Percentiles rank a stretch among this genome's conserved stretches.
These are phyloP conservation scores for Corticium candelabrum DNA, from an alignment of 37 sponge, comb jelly and placozoan genomes.

Conservation along the genomic window DNA sequence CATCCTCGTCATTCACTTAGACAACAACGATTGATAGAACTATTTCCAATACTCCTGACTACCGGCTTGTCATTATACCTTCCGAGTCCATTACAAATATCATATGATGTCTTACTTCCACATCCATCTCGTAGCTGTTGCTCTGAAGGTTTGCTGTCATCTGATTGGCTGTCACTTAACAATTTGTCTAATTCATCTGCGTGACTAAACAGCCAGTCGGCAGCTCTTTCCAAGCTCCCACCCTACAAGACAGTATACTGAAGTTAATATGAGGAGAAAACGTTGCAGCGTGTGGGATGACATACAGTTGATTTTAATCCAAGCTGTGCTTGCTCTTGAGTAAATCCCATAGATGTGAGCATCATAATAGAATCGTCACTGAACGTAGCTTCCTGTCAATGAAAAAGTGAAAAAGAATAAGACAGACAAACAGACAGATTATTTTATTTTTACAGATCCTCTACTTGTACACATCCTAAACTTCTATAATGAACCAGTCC, in stretches of 20 bases:
- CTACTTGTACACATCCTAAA: too few species aligned
- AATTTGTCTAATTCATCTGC: conserved; percentile 56
- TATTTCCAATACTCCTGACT: too few species aligned
- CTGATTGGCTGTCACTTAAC: too few species aligned
- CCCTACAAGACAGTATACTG: conserved; percentile 17
- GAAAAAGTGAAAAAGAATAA: too few species aligned
- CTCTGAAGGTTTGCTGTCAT: not conserved
- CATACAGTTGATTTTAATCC: not conserved
- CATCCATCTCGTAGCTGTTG: conserved; percentile 28
- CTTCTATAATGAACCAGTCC: too few species aligned
- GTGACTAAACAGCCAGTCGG: conserved; percentile 87
- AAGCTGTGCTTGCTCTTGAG: conserved; percentile 42
- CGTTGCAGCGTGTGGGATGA: too few species aligned
- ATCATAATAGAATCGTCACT: conserved; percentile 52
- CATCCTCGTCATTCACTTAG: too few species aligned
- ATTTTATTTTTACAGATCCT: too few species aligned
- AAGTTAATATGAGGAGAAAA: not conserved
- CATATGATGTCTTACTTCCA: conserved; percentile 53
- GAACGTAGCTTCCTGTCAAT: not conserved
- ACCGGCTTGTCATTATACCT: too few species aligned
- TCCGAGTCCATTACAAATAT: too few species aligned
- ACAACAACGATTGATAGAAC: too few species aligned
- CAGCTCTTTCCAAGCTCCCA: conserved; percentile 77
- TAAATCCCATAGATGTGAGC: conserved; percentile 71
- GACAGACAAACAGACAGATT: too few species aligned